Percentiles rank a stretch among this genome's conserved stretches.
Evolutionary conservation across 2,113 vertebrate genomes (phyloP).

Genomic region (Chloebia gouldiae): DNA sequence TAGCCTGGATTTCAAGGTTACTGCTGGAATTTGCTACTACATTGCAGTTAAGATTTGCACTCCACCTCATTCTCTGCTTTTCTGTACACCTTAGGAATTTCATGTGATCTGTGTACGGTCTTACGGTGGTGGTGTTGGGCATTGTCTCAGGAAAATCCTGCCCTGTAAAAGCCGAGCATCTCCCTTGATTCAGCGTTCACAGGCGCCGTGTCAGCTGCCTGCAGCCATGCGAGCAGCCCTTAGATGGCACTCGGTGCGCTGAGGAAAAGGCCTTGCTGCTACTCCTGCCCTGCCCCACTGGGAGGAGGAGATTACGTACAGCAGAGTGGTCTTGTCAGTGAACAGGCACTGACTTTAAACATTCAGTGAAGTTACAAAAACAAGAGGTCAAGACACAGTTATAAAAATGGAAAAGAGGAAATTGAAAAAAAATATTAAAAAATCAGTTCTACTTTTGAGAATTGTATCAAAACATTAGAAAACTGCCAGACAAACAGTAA

Average conservation of each 20-base stretch:
- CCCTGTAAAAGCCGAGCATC: not conserved
- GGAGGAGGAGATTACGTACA: not conserved
- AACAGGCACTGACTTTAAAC: conserved; percentile 8
- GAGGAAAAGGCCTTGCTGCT: not conserved
- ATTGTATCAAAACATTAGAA: conserved; percentile 57
- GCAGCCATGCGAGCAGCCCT: conserved; percentile 15
- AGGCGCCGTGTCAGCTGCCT: not conserved
- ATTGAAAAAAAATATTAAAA: conserved; percentile 32
- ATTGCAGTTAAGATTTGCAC: not conserved
- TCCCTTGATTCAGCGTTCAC: not conserved
- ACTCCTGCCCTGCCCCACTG: not conserved
- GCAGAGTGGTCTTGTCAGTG: not conserved
- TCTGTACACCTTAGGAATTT: not conserved
- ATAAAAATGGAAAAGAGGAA: conserved; percentile 40
- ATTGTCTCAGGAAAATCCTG: not conserved
- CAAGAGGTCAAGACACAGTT: not conserved
- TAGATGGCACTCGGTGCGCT: conserved; percentile 60
- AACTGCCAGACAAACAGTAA: conserved; percentile 21
- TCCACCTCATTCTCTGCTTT: not conserved
- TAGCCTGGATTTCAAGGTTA: conserved; percentile 8
- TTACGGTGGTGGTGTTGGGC: not conserved
- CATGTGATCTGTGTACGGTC: not conserved
- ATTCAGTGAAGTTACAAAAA: conserved; percentile 30
- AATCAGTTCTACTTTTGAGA: conserved; percentile 13
- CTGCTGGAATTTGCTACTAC: not conserved